A percentile compares a stretch with the other conserved stretches of the same genome.
These are phyloP conservation scores for Amblyraja radiata DNA, from an alignment of 2,797 vertebrate species.

Conservation along the genomic window DNA sequence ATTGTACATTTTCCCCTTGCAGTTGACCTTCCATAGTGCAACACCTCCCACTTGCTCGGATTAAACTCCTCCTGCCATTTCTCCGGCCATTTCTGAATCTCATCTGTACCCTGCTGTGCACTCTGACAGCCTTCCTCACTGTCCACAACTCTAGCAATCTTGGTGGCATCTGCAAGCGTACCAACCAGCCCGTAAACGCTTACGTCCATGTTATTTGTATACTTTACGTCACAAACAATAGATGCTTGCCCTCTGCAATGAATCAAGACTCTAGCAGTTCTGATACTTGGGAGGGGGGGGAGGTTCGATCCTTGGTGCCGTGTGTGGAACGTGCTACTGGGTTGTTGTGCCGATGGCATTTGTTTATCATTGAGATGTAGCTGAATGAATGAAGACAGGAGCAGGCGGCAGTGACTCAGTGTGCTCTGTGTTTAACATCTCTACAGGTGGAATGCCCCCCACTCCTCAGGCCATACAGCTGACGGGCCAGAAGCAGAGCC, in stretches of 20 bases:
- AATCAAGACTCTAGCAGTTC: neutral
- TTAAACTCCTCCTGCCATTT: too few species aligned
- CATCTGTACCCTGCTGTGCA: too few species aligned
- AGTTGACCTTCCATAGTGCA: too few species aligned
- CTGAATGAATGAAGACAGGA: neutral
- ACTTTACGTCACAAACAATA: too few species aligned
- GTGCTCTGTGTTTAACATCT: neutral
- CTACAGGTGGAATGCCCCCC: slow-evolving; percentile 73
- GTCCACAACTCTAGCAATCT: too few species aligned
- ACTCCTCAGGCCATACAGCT: slow-evolving; percentile 68
- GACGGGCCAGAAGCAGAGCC: slow-evolving; percentile 73
- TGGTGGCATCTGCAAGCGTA: too few species aligned
- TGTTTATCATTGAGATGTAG: neutral
- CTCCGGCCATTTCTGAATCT: too few species aligned
- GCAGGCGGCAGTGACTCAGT: neutral
- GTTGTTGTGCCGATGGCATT: neutral
- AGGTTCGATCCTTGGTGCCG: neutral
- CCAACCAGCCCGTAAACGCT: too few species aligned
- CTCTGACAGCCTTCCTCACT: too few species aligned
- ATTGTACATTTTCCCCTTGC: too few species aligned
- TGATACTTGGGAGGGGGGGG: neutral
- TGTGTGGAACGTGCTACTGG: neutral
- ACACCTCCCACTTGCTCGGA: too few species aligned
- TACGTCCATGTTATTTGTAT: too few species aligned
- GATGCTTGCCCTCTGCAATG: neutral